A percentile compares a stretch with the other conserved stretches of the same genome.
Evolutionary conservation across 2,888 invertebrate species (phyloP).

Genomic region (Chrysotoxum bicinctum): DNA sequence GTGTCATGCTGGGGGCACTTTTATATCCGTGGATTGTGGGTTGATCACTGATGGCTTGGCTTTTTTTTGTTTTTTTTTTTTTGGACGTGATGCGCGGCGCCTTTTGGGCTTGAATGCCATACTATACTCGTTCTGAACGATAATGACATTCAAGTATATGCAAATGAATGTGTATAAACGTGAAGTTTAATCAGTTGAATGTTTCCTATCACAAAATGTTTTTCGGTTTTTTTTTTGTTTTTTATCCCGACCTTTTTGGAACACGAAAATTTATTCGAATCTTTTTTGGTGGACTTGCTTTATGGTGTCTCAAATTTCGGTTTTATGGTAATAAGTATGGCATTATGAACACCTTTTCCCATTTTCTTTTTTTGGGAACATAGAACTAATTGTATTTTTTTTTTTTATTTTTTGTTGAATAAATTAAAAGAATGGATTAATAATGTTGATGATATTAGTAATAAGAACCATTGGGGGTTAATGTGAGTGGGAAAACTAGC

Average conservation of each 20-base stretch:
- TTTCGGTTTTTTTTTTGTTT: not conserved
- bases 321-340: slow-evolving; percentile 65
- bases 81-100: slow-evolving; percentile 45
- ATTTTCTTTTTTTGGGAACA: slow-evolving; percentile 24
- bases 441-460: slow-evolving; percentile 49
- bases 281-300: slow-evolving; percentile 30
- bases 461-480: slow-evolving; percentile 23
- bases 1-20: slow-evolving; percentile 64
- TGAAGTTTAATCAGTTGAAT: slow-evolving; percentile 65
- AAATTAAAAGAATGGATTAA: slow-evolving; percentile 59
- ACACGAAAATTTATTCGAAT: slow-evolving; percentile 58
- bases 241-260: not conserved
- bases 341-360: slow-evolving; percentile 64
- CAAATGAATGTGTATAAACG: slow-evolving; percentile 63
- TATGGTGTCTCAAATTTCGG: slow-evolving; percentile 62
- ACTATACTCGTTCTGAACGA: not conserved
- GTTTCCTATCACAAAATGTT: slow-evolving; percentile 41
- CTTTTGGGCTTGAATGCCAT: slow-evolving; percentile 41
- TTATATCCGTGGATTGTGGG: slow-evolving; percentile 38
- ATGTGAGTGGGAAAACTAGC: not conserved
- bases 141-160: slow-evolving; percentile 53
- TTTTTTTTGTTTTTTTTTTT: slow-evolving; percentile 1
- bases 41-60: slow-evolving; percentile 8
- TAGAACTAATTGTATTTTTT: slow-evolving; percentile 36
- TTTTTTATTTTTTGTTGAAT: slow-evolving; percentile 43